Base-by-base conservation (phyloP, 2,888 invertebrate genomes). In the Resseliella maxima region DNA sequence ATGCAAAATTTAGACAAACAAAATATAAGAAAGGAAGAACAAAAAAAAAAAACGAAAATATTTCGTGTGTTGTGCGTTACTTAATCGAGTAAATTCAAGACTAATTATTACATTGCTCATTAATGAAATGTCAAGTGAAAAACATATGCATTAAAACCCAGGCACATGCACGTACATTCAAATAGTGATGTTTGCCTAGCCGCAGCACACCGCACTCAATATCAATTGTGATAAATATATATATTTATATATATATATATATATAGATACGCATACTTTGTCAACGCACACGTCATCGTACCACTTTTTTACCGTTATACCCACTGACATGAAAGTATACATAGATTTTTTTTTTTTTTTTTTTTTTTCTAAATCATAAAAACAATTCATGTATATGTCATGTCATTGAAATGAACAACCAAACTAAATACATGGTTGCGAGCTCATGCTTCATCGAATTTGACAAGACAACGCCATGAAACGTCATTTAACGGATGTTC, bases 51-150 rank as follows among this genome's bases (percentile, higher is more conserved):
- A n/a, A n/a, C n/a, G 27, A 64, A 64, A 27, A n/a, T n/a, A n/a
- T n/a, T n/a, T n/a, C n/a, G n/a, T 83, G 36, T 83, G 72, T 83
- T 83, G 83, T 83, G 83, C 83, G 83, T 83, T 83, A 83, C 83
- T 83, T 38, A 83, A 83, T 83, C 38, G 83, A n/a, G 38, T 38
- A 8, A 38, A 83, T 83, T 8, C 83, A 38, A 83, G 83, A 83
- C 83, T 83, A 38, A 83, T 83, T 83, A 38, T 15, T 83, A 38
- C 38, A 38, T 83, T 83, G 83, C 38, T 38, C 83, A 83, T 83
- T 83, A 38, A 83, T 24, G 38, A 83, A 83, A 83, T n/a, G 83
- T 83, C 83, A 83, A 83, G 83, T 83, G 83, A 72, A 72, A 72
- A 72, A 72, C 59, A 72, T 83, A 83, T 83, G 36, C 83, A 83